Conservation (phyloP, 2,797 vertebrate genomes). For the Eulemur coronatus region DNA sequence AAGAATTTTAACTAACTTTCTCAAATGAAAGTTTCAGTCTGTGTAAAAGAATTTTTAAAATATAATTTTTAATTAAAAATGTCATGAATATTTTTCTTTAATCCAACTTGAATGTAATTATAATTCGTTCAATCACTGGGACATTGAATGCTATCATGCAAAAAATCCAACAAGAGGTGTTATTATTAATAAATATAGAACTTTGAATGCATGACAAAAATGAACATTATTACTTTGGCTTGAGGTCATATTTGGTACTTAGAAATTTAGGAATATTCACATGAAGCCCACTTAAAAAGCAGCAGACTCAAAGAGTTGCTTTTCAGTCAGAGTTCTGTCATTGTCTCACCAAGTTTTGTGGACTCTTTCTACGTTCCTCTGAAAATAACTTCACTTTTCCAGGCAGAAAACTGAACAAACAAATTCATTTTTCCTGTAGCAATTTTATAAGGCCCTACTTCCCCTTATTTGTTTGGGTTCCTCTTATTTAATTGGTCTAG, state of each 20-base stretch:
- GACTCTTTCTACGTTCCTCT: background rate
- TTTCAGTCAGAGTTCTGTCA: background rate
- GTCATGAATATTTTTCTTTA: conserved; percentile 3
- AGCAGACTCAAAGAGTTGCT: background rate
- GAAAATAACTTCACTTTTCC: background rate
- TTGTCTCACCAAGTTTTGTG: background rate
- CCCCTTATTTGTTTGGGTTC: background rate
- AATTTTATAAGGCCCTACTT: background rate
- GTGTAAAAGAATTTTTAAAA: background rate
- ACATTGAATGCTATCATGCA: background rate
- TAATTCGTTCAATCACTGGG: background rate
- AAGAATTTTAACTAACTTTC: conserved; percentile 20
- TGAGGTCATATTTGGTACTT: background rate
- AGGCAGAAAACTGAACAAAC: background rate
- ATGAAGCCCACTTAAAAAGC: background rate
- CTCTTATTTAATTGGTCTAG: background rate
- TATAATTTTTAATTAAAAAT: background rate
- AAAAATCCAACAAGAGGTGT: background rate
- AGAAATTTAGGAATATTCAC: background rate
- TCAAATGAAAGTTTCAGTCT: background rate
- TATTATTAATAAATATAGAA: background rate
- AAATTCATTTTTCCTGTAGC: background rate
- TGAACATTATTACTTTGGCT: background rate
- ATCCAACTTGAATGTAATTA: background rate
- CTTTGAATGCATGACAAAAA: background rate